Conservation (phyloP, 2,888 invertebrate species). For the Noctua pronuba region DNA sequence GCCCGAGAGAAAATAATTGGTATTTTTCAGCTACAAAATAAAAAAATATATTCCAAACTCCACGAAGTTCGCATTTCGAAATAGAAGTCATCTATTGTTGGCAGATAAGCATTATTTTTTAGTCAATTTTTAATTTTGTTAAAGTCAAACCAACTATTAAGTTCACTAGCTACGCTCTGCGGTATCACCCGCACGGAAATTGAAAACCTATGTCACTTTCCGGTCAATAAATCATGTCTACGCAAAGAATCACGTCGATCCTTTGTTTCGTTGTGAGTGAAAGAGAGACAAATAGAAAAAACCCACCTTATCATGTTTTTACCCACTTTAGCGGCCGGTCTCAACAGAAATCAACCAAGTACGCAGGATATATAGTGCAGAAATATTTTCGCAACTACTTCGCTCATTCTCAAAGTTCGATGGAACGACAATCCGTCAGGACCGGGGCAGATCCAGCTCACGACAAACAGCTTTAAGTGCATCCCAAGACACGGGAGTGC, state of each 20-base stretch:
- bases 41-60: slow-evolving; percentile 8
- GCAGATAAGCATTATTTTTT: not conserved
- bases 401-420: not conserved
- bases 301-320: too few species aligned
- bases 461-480: not conserved
- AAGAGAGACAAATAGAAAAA: too few species aligned
- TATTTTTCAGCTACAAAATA: slow-evolving; percentile 17
- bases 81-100: not conserved
- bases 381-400: not conserved
- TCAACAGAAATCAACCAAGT: not conserved
- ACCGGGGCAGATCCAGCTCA: not conserved
- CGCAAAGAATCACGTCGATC: not conserved
- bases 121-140: not conserved
- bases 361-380: not conserved
- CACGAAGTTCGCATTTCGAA: slow-evolving; percentile 26
- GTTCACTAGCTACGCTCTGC: not conserved
- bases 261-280: not conserved
- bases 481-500: not conserved
- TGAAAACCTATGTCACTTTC: not conserved
- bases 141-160: not conserved
- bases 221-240: not conserved
- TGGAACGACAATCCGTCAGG: not conserved
- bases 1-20: slow-evolving; percentile 42
- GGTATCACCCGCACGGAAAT: not conserved
- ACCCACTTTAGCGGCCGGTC: too few species aligned